phyloP scores from a whole-genome alignment of 2,797 vertebrate genomes.

The Tympanoctomys barrerae region DNA sequence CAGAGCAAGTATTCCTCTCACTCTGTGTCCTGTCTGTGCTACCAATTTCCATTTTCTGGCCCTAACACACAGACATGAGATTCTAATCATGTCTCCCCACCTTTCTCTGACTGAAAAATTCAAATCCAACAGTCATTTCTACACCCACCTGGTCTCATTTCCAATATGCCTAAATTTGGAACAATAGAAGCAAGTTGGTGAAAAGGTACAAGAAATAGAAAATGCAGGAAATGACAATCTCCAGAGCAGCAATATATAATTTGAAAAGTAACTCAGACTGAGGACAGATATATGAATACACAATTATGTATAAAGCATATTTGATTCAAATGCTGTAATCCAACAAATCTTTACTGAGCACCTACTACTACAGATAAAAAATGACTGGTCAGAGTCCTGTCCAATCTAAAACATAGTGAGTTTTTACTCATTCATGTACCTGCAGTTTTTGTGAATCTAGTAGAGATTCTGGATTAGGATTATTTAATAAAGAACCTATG shows the following conservation, averaged over 20 bases:
- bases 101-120: slow-evolving; percentile 53
- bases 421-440: neutral
- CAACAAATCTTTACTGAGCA: slow-evolving; percentile 47
- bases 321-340: slow-evolving; percentile 48
- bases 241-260: slow-evolving; percentile 45
- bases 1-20: slow-evolving; percentile 5
- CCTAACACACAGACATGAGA: slow-evolving; percentile 1
- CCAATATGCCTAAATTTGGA: slow-evolving; percentile 71
- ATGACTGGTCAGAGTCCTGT: neutral
- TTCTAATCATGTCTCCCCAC: neutral
- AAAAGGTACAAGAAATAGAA: slow-evolving; percentile 67
- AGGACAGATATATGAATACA: neutral
- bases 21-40: slow-evolving; percentile 8
- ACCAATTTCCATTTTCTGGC: slow-evolving; percentile 43
- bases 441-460: neutral
- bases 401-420: neutral
- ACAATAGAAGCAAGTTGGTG: slow-evolving; percentile 44
- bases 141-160: slow-evolving; percentile 66
- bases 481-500: neutral
- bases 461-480: neutral
- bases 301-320: slow-evolving; percentile 52
- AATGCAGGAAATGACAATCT: slow-evolving; percentile 70
- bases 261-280: slow-evolving; percentile 66
- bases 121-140: slow-evolving; percentile 47
- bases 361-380: slow-evolving; percentile 39